These are phyloP conservation scores for Oncopodura yosiiana DNA, from an alignment of 1,140 invertebrate species.

Conservation along the genomic window DNA sequence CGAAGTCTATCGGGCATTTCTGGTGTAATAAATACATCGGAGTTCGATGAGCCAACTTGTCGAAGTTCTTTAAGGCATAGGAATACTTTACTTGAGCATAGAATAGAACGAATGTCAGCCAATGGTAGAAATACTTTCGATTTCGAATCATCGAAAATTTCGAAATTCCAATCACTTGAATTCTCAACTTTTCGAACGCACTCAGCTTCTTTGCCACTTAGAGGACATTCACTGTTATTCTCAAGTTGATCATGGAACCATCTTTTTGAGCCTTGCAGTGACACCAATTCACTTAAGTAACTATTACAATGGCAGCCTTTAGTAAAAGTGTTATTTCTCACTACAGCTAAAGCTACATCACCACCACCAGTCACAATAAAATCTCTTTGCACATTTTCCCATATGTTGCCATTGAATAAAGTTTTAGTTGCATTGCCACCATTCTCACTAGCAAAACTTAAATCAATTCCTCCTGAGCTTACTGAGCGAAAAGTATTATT, in stretches of 20 bases:
- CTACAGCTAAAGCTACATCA: constrained; percentile 4
- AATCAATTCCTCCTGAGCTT: constrained; percentile 24
- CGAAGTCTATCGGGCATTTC: constrained; percentile 21
- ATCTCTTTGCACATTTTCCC: constrained; percentile 20
- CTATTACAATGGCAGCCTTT: constrained; percentile 24
- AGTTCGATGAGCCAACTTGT: neutral
- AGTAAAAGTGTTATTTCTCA: constrained; percentile 23
- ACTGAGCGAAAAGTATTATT: constrained; percentile 29
- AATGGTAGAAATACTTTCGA: neutral
- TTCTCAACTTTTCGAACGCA: constrained; percentile 14
- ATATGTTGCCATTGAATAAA: constrained; percentile 22
- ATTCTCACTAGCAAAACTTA: constrained; percentile 21
- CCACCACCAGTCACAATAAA: constrained; percentile 23
- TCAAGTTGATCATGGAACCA: constrained; percentile 29
- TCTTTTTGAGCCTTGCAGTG: constrained; percentile 9
- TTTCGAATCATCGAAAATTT: constrained; percentile 5
- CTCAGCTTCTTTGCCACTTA: constrained; percentile 15
- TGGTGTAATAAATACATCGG: constrained; percentile 13
- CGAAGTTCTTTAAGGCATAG: constrained; percentile 26
- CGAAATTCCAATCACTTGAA: constrained; percentile 1
- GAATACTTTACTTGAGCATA: constrained; percentile 18
- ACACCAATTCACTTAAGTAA: constrained; percentile 9
- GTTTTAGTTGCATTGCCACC: neutral
- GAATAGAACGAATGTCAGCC: neutral
- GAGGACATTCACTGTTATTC: constrained; percentile 26